These are phyloP conservation scores for Protosalanx chinensis DNA, from an alignment of 2,797 vertebrate species.

Conservation along the genomic window DNA sequence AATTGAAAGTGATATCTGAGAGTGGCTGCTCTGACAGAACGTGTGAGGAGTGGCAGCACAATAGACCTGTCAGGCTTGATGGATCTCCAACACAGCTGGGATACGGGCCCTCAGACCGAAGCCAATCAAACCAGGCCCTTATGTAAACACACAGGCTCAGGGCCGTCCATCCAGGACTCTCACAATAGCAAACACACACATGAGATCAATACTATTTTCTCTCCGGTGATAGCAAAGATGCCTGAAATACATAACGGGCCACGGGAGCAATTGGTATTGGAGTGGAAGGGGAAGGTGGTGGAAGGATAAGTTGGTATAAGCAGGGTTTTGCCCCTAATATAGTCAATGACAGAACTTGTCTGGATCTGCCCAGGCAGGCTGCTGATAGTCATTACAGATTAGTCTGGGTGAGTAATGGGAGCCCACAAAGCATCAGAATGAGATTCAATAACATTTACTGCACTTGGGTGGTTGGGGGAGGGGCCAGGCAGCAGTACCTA, in stretches of 20 bases:
- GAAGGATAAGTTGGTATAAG: constrained; percentile 51
- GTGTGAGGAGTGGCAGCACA: constrained; percentile 69
- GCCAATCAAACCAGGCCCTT: constrained; percentile 64
- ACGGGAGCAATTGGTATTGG: constrained; percentile 60
- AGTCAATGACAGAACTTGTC: constrained; percentile 73
- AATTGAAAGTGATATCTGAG: constrained; percentile 73
- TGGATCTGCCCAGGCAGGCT: constrained; percentile 55
- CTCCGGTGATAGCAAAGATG: constrained; percentile 56
- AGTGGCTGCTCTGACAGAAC: constrained; percentile 64
- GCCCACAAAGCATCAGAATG: constrained; percentile 67
- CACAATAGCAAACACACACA: constrained; percentile 31
- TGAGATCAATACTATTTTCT: constrained; percentile 71
- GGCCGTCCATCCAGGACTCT: constrained; percentile 46
- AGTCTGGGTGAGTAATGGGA: constrained; percentile 75
- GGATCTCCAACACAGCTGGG: constrained; percentile 74
- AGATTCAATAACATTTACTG: constrained; percentile 69
- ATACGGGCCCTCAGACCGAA: constrained; percentile 67
- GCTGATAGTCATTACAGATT: constrained; percentile 79
- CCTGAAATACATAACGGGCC: constrained; percentile 62
- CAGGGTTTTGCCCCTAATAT: constrained; percentile 50
- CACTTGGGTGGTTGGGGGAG: neutral
- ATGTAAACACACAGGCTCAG: constrained; percentile 69
- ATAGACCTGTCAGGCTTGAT: constrained; percentile 79
- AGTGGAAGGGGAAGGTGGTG: constrained; percentile 46
- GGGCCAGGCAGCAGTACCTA: constrained; percentile 7